Evolutionary conservation across 2,113 vertebrate genomes (phyloP).

Genomic region (Pyrgilauda ruficollis): DNA sequence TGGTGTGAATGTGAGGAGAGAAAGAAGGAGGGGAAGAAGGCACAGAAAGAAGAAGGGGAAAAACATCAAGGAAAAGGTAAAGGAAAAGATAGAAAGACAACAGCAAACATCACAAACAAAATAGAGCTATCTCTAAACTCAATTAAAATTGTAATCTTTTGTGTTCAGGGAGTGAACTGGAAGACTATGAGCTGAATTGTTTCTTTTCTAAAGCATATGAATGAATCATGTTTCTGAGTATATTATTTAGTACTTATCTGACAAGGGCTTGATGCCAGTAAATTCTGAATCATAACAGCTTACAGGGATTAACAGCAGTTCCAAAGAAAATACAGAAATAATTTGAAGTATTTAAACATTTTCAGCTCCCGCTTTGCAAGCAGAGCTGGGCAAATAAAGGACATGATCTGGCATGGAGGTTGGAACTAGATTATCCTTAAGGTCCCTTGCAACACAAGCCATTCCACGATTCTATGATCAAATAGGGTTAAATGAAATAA

Average conservation of each 20-base stretch:
- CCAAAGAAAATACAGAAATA: constrained; percentile 38
- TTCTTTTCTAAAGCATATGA: constrained; percentile 36
- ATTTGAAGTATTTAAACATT: constrained; percentile 49
- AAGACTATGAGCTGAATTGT: constrained; percentile 15
- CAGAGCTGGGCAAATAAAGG: neutral
- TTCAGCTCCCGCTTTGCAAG: constrained; percentile 15
- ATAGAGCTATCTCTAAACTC: neutral
- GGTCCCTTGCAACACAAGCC: neutral
- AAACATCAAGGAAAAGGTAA: neutral
- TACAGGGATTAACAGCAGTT: constrained; percentile 42
- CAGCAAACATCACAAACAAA: neutral
- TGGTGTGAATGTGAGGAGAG: neutral
- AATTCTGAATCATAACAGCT: constrained; percentile 43
- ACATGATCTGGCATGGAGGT: neutral
- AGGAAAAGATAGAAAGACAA: neutral
- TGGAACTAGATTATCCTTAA: neutral
- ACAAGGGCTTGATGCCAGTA: constrained; percentile 37
- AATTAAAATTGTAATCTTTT: constrained; percentile 40
- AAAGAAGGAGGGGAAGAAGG: neutral
- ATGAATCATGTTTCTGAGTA: constrained; percentile 46
- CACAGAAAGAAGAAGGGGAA: neutral
- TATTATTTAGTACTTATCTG: constrained; percentile 42
- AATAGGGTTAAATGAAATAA: neutral
- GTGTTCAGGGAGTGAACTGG: neutral
- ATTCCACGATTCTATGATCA: accelerated